Percentiles rank a stretch among this genome's conserved stretches.
Evolutionary conservation across 2,888 invertebrate genomes (phyloP).

Genomic region (Cerceris rybyensis): DNA sequence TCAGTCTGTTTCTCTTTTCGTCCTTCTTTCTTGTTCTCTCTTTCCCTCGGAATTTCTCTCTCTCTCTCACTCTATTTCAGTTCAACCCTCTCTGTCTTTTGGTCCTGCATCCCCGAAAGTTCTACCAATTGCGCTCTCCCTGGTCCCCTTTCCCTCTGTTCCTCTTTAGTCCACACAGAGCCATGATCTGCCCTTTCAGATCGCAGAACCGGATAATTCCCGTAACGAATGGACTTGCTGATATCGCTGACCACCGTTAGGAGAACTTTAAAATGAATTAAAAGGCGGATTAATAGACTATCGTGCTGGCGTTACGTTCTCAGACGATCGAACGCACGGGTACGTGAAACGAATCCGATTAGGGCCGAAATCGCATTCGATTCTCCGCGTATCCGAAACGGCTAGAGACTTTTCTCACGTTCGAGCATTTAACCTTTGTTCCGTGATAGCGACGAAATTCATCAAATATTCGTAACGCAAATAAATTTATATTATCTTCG

Average conservation of each 20-base stretch:
- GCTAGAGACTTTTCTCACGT: too few relatives aligned
- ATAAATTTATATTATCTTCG: too few relatives aligned
- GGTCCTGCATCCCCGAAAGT: not conserved
- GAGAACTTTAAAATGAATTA: conserved; percentile 63
- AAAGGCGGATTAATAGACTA: conserved; percentile 72
- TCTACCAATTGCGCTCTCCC: conserved; percentile 3
- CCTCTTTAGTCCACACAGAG: conserved; percentile 43
- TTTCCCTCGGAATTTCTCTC: conserved; percentile 36
- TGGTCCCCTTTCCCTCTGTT: conserved; percentile 9
- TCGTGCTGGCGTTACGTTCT: conserved; percentile 30
- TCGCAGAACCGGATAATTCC: conserved; percentile 70
- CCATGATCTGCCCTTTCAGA: conserved; percentile 68
- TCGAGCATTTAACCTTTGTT: too few relatives aligned
- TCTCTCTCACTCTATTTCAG: conserved; percentile 42
- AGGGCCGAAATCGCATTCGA: not conserved
- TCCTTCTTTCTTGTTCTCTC: conserved; percentile 19
- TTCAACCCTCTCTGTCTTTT: conserved; percentile 13
- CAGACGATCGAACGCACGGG: conserved; percentile 22
- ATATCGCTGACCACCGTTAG: conserved; percentile 42
- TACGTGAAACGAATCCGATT: conserved; percentile 24
- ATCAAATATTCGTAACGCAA: too few relatives aligned
- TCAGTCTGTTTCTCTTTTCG: not conserved
- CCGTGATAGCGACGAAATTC: too few relatives aligned
- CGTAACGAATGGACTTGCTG: conserved; percentile 67
- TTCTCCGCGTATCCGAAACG: too few relatives aligned